Evolutionary conservation across 2,797 vertebrate genomes (phyloP), one percentile per base, ranked within the genome.

Genomic region (Mycteria americana): DNA sequence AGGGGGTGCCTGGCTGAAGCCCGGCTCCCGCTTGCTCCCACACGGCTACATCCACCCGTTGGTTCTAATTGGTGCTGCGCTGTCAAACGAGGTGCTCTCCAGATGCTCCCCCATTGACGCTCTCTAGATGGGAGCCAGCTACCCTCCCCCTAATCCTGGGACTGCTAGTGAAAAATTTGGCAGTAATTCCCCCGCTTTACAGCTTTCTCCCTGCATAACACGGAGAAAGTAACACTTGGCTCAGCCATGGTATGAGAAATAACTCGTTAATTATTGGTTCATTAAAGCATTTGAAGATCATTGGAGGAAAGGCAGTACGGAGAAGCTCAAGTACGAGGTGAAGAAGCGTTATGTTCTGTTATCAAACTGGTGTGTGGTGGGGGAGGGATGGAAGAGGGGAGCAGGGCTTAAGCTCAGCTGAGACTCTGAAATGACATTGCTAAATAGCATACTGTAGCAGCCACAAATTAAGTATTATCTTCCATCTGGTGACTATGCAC

Each of bases 401-500:
- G 28, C 33, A 43, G 46, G 85, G 92, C 93, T 91, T 94, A 93
- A 96, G 92, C 95, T 88, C 93, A 93, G 74, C 78, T 91, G 96
- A 96, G 94, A 89, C 91, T 97, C 96, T 91, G 93, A 96, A 97
- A 95, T 94, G 96, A 97, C 97, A 93, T 95, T 95, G 68, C 95
- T 96, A 94, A 96, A 95, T 90, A 95, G 84, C 96, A 76, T 82
- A 92, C 96, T 95, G 95, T 97, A 92, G 86, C 96, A 97, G 92
- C 78, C 95, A 95, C 97, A 97, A 97, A 97, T 97, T 96, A 98
- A 98, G 95, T 74, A 97, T 97, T 95, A 89, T 96, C 92, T 98
- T 98, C 98, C 97, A 98, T 98, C 97, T 98, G 97, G 97, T 97
- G 96, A 96, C 96, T 96, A 85, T 43, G 69, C 80, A 87, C 97